Evolutionary conservation across 64 coral and sea anemone genomes (phyloP).

Genomic region (Pocillopora damicornis): DNA sequence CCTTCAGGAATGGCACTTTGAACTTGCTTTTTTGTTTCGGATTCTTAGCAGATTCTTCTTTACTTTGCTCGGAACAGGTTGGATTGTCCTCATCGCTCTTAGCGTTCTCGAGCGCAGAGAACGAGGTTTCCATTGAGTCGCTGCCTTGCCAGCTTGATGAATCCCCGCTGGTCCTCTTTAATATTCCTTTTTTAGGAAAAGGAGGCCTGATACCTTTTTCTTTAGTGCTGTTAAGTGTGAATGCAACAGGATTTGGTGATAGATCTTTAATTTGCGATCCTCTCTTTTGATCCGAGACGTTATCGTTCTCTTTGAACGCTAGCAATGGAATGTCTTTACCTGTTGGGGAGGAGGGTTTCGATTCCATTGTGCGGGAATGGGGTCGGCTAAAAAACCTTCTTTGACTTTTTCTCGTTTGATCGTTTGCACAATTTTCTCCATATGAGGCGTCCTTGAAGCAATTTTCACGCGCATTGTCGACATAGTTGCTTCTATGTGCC

Average conservation of each 20-base stretch:
- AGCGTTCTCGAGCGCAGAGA: neutral
- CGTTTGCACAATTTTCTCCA: conserved; percentile 7
- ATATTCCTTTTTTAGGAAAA: conserved; percentile 5
- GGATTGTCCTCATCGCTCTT: neutral
- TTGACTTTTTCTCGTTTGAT: conserved; percentile 22
- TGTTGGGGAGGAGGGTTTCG: conserved; percentile 16
- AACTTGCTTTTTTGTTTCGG: conserved; percentile 3
- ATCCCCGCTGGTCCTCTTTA: neutral
- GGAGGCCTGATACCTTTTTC: neutral
- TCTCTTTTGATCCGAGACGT: neutral
- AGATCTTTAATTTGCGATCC: neutral
- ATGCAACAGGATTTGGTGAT: neutral
- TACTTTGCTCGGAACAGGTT: neutral
- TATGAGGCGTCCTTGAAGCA: neutral
- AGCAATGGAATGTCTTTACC: conserved; percentile 21
- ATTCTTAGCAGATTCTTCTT: conserved; percentile 4
- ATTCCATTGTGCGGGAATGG: conserved; percentile 9
- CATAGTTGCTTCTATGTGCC: neutral
- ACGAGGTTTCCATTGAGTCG: conserved; percentile 2
- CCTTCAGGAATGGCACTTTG: conserved; percentile 11
- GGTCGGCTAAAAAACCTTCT: conserved; percentile 32
- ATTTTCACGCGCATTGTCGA: neutral
- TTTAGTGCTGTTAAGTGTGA: conserved; percentile 10
- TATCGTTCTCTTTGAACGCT: neutral
- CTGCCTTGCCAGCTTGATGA: neutral